Evolutionary conservation across 2,113 vertebrate genomes (phyloP), one percentile per base, ranked within the genome.

Genomic region (Mus pahari): DNA sequence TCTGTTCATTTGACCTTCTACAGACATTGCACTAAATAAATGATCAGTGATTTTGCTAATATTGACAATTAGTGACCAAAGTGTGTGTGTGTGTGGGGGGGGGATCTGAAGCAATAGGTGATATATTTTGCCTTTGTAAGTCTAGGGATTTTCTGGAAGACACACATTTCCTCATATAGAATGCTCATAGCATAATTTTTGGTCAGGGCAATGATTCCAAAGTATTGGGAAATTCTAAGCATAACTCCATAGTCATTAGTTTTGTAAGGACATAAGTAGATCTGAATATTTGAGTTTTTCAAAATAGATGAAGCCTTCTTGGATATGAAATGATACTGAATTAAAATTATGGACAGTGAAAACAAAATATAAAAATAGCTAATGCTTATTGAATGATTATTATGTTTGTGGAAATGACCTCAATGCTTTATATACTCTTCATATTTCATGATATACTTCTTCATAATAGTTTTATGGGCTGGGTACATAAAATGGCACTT

Each of bases 181-280:
- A 68, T 53, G 17, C 60, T 50, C 88, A 5, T n/a, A 81, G 36
- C 33, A 90, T 48, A 94, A 58, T 2, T 26, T 0, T 71, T 93
- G 22, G 14, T 81, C 31, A 93, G 62, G 48, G 1, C 9, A 58
- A 9, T 86, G 45, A 55, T 77, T 28, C 39, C 8, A 39, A 36
- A 64, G n/a, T 74, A 60, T 17, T 70, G n/a, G 20, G 64, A 86
- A 16, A 1, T 91, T 86, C 71, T 82, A 26, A 77, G 19, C 11
- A 26, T 75, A 22, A 13, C 22, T 90, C 9, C 26, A 11, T 93
- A 39, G 39, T 73, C 36, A 86, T 3, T 45, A 77, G 17, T 92
- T 86, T 86, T 39, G 19, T 33, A 79, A 95, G 16, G n/a, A 82
- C 13, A 90, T 91, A 94, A 68, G 45, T 64, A 90, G 26, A 92